phyloP scores from a whole-genome alignment of 2,113 vertebrate species.

The Stegostoma tigrinum region DNA sequence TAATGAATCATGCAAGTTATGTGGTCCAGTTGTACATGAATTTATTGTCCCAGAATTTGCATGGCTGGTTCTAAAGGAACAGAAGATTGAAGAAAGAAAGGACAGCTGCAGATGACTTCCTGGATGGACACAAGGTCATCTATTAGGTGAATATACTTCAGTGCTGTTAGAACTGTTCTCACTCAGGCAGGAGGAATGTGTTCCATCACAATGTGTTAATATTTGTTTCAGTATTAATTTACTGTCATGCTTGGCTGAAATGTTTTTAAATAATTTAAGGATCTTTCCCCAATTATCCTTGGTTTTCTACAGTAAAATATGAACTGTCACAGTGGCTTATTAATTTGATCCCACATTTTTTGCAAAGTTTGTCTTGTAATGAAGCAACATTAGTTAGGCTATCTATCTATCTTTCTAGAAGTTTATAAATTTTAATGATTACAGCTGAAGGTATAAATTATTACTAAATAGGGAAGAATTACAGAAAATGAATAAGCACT shows the following conservation, averaged over 20 bases:
- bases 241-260: not conserved
- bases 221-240: not conserved
- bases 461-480: not conserved
- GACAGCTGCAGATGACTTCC: not conserved
- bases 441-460: not conserved
- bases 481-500: not conserved
- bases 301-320: not conserved
- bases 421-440: not conserved
- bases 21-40: too few species aligned
- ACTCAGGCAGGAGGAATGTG: not conserved
- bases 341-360: not conserved
- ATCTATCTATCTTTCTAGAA: not conserved
- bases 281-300: not conserved
- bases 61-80: not conserved
- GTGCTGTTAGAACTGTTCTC: not conserved
- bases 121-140: too few species aligned
- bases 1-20: too few species aligned
- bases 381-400: not conserved
- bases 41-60: not conserved
- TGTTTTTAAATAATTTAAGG: not conserved
- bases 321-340: not conserved
- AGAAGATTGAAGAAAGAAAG: not conserved
- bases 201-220: not conserved
- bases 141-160: not conserved
- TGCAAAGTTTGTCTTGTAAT: not conserved